A percentile compares a stretch with the other conserved stretches of the same genome.
phyloP scores from a whole-genome alignment of 2,797 vertebrate species.

The Cryptoprocta ferox region DNA sequence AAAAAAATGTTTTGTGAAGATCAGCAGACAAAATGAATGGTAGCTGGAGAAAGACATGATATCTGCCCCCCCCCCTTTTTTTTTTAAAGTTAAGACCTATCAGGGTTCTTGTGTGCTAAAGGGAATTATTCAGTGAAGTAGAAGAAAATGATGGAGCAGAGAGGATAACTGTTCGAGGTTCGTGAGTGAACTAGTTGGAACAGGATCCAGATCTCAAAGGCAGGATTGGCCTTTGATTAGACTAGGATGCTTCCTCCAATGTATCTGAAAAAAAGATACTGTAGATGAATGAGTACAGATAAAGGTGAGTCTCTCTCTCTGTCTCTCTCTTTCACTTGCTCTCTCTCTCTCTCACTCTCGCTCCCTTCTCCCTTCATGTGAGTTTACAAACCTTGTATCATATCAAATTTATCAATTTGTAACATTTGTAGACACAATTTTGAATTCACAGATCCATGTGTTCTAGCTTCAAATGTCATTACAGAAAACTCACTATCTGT shows the following conservation, averaged over 20 bases:
- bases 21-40: neutral
- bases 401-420: neutral
- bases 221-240: neutral
- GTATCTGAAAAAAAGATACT: neutral
- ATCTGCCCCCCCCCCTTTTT: neutral
- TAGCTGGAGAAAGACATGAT: neutral
- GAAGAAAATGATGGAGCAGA: neutral
- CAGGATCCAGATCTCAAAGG: neutral
- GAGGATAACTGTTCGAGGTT: neutral
- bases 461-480: neutral
- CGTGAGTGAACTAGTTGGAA: neutral
- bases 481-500: neutral
- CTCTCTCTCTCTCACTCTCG: too few relatives aligned
- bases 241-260: neutral
- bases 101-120: neutral
- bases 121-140: neutral
- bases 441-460: neutral
- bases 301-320: neutral
- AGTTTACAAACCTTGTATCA: neutral
- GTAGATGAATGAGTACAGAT: neutral
- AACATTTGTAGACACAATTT: neutral
- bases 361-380: neutral
- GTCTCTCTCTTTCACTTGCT: too few relatives aligned
- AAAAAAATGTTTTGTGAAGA: neutral
- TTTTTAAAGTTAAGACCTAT: neutral